These are phyloP conservation scores for Lagorchestes hirsutus DNA, from an alignment of 2,797 vertebrate genomes.

Conservation along the genomic window DNA sequence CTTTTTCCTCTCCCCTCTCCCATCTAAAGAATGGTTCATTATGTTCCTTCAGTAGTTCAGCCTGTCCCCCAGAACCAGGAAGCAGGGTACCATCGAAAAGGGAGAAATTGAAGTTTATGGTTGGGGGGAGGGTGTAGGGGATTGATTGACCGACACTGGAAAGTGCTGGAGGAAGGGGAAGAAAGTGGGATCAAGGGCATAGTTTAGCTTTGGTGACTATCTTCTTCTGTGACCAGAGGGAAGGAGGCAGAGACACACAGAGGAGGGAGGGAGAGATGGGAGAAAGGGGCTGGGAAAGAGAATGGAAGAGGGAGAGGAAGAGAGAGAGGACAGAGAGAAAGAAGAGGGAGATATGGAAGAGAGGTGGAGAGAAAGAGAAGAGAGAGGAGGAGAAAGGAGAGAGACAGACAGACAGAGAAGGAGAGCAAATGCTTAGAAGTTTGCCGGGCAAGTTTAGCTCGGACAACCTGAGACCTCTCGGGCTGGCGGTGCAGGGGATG, in stretches of 20 bases:
- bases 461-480: neutral
- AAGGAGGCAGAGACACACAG: neutral
- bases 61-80: neutral
- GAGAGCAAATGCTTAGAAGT: no score
- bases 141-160: neutral
- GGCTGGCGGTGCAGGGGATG: neutral
- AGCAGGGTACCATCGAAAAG: neutral
- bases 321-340: rapidly evolving
- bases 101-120: neutral
- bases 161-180: neutral
- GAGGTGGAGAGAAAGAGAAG: no score
- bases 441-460: neutral
- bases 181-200: neutral
- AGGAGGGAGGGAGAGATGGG: neutral
- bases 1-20: neutral
- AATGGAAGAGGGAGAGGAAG: rapidly evolving
- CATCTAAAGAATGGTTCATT: neutral
- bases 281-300: neutral
- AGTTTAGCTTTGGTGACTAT: neutral
- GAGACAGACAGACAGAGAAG: no score
- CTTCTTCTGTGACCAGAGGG: neutral
- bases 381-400: neutral
- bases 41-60: neutral
- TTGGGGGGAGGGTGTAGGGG: neutral
- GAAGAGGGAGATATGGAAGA: no score